Base-by-base conservation (phyloP, 2,797 vertebrate species). In the Darevskia mixta region DNA sequence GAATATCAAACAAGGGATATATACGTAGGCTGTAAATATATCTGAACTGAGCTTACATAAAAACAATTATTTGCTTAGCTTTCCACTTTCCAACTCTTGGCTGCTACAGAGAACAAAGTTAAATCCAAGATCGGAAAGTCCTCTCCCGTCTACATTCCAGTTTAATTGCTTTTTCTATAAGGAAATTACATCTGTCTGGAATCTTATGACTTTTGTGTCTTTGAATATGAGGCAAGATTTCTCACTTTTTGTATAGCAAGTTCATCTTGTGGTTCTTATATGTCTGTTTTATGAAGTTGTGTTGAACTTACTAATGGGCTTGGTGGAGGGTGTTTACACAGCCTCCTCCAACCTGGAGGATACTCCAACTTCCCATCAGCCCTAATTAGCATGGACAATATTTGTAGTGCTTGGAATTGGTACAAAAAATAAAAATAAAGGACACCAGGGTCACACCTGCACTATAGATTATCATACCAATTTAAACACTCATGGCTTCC, bases 1-100 rank as follows among this genome's bases (percentile, higher is more conserved):
- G 69, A 67, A n/a, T 58, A 75, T 72, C 86, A 86, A 85, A 87
- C 87, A 75, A 90, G 79, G 87, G 86, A 79, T 82, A 61, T 61
- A 18, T 18, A 41, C 38, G 38, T 41, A 8, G 25, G 8, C 83
- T 69, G n/a, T 18, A 55, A 4, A 5, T 41, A 55, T 64, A 23
- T 25, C 32, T 18, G 66, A 58, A 69, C 9, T n/a, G 17, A 71
- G 64, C 49, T 84, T 79, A 18, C 20, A 77, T 67, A 23, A 18
- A 29, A 79, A 71, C 35, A 29, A 58, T 58, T 18, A 67, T 67
- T 32, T 49, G 25, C 38, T 69, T 83, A 79, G 66, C 32, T 43
- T 83, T 71, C 64, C 11, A 27, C 43, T 82, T 87, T 49, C 38
- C n/a, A 55, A 1, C 11, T 61, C 58, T 32, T 29, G 82, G 32